Conservation (phyloP, 2,888 invertebrate species). For the Drosophila siamana region DNA sequence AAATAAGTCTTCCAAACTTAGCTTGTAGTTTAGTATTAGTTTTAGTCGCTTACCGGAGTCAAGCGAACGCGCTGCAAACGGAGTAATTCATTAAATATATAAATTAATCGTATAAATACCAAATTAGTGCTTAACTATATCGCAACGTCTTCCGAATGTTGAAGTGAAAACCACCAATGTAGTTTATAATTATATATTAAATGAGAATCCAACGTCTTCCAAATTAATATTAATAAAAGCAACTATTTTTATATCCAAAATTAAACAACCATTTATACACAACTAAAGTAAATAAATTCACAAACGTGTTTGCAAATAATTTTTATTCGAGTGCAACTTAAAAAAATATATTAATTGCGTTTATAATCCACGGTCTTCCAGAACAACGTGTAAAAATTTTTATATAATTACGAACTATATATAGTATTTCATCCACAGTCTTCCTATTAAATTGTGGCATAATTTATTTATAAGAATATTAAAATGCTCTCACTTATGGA, state of each 20-base stretch:
- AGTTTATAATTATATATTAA: conserved; percentile 27
- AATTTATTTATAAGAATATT: too few relatives aligned
- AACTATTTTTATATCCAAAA: conserved; percentile 38
- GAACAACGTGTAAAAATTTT: not conserved
- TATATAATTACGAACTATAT: not conserved
- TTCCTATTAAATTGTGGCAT: not conserved
- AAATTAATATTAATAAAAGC: conserved; percentile 28
- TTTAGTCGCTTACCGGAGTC: conserved; percentile 50
- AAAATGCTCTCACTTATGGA: too few relatives aligned
- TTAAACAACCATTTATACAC: not conserved
- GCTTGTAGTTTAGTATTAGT: conserved; percentile 60
- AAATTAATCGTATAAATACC: conserved; percentile 8
- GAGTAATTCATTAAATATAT: conserved; percentile 36
- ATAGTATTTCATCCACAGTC: not conserved
- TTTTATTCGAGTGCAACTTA: not conserved
- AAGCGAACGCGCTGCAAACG: conserved; percentile 45
- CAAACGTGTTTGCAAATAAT: conserved; percentile 5
- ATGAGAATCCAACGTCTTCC: conserved; percentile 73
- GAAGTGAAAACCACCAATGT: conserved; percentile 31
- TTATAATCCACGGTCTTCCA: conserved; percentile 44
- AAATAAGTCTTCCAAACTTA: conserved; percentile 86
- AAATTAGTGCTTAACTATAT: conserved; percentile 2
- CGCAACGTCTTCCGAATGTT: conserved; percentile 7
- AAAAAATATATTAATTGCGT: not conserved
- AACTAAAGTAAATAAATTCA: conserved; percentile 10